A percentile compares a stretch with the other conserved stretches of the same genome.
Evolutionary conservation across 1,140 invertebrate species (phyloP).

Genomic region (Protaetia brevitarsis): DNA sequence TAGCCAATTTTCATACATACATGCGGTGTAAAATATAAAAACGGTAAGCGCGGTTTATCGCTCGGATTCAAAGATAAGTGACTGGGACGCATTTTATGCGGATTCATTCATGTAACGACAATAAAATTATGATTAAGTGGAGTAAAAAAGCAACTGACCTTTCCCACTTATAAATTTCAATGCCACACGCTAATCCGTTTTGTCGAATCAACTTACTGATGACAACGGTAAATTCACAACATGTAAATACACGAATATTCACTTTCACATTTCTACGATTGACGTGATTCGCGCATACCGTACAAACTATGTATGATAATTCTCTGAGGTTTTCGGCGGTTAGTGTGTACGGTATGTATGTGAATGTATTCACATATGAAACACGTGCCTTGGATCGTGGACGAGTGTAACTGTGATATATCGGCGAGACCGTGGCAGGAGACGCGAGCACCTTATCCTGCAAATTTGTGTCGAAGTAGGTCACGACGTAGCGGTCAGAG

Average conservation of each 20-base stretch:
- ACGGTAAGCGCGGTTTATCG: no score
- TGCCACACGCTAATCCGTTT: neutral
- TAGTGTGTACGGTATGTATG: neutral
- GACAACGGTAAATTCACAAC: neutral
- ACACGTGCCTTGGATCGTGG: neutral
- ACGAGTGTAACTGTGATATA: slow-evolving; percentile 1
- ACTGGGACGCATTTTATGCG: no score
- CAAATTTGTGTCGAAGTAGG: slow-evolving; percentile 14
- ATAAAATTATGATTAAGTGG: neutral
- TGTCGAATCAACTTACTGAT: neutral
- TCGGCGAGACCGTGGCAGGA: slow-evolving; percentile 2
- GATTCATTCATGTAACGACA: no score
- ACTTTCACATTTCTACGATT: slow-evolving; percentile 1
- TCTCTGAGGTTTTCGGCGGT: neutral
- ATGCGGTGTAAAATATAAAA: no score
- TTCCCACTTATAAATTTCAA: neutral
- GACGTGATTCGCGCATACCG: slow-evolving; percentile 13
- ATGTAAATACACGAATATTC: neutral
- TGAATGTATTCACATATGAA: slow-evolving; percentile 2
- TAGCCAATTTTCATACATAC: neutral
- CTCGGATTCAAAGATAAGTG: no score
- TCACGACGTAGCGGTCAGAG: slow-evolving; percentile 23
- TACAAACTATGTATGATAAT: neutral
- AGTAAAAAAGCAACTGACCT: slow-evolving; percentile 12
- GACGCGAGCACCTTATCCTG: slow-evolving; percentile 21